A percentile compares a stretch with the other conserved stretches of the same genome.
These are phyloP conservation scores for Drosophila cyrtoloma DNA, from an alignment of 2,888 invertebrate species.

Conservation along the genomic window DNA sequence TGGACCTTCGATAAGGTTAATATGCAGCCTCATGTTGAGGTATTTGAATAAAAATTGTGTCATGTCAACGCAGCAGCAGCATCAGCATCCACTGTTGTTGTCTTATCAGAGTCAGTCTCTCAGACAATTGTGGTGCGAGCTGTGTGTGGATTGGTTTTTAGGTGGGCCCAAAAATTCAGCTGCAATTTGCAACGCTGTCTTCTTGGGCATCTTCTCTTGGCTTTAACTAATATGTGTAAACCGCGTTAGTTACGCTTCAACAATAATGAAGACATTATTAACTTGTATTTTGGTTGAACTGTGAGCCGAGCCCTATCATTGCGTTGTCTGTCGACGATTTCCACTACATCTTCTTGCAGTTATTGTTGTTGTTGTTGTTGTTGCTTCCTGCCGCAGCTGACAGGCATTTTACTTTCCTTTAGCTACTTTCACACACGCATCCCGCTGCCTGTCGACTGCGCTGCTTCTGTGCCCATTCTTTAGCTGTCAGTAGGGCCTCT, in stretches of 20 bases:
- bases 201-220: slow-evolving; percentile 27
- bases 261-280: slow-evolving; percentile 84
- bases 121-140: slow-evolving; percentile 57
- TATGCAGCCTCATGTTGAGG: slow-evolving; percentile 74
- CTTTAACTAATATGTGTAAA: slow-evolving; percentile 84
- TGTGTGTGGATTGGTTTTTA: slow-evolving; percentile 38
- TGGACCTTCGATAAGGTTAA: slow-evolving; percentile 61
- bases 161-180: slow-evolving; percentile 42
- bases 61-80: slow-evolving; percentile 61
- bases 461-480: slow-evolving; percentile 68
- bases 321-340: slow-evolving; percentile 21
- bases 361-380: slow-evolving; percentile 17
- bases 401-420: slow-evolving; percentile 68
- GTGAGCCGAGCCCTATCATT: slow-evolving; percentile 48
- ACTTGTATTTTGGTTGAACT: slow-evolving; percentile 76
- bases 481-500: slow-evolving; percentile 71
- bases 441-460: slow-evolving; percentile 40
- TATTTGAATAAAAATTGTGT: slow-evolving; percentile 81
- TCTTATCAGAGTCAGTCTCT: slow-evolving; percentile 62
- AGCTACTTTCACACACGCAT: slow-evolving; percentile 66
- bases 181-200: slow-evolving; percentile 43
- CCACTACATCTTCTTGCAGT: slow-evolving; percentile 3
- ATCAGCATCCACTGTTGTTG: slow-evolving; percentile 37
- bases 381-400: slow-evolving; percentile 79
- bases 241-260: slow-evolving; percentile 83